These are phyloP conservation scores for Xestia sexstrigata DNA, from an alignment of 2,888 invertebrate genomes.

Conservation along the genomic window DNA sequence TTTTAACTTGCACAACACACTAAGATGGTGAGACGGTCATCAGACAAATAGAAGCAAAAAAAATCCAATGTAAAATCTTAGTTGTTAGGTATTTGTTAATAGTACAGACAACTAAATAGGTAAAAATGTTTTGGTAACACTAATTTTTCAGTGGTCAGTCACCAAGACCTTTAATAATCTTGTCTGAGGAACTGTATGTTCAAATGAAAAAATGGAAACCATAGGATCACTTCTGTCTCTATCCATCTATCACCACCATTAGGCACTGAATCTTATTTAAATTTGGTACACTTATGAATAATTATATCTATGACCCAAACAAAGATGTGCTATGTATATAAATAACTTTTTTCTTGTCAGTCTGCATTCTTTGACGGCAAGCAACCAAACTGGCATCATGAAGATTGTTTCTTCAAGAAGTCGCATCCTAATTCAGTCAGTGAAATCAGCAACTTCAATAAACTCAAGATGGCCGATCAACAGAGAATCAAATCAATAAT, in stretches of 20 bases:
- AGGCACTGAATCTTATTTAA: no score
- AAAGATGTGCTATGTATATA: background rate
- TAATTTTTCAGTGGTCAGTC: background rate
- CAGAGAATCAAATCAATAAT: constrained; percentile 93
- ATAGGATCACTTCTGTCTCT: background rate
- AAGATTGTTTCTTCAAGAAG: constrained; percentile 96
- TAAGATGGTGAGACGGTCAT: background rate
- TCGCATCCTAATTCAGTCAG: constrained; percentile 93
- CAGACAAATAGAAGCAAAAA: no score
- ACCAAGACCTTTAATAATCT: background rate
- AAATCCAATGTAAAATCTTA: background rate
- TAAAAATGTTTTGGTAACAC: background rate
- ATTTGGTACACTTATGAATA: no score
- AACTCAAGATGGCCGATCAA: constrained; percentile 96
- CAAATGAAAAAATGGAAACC: background rate
- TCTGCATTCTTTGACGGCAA: constrained; percentile 97
- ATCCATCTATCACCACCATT: background rate
- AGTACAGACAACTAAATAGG: background rate
- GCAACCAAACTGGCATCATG: constrained; percentile 97
- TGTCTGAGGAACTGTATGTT: background rate
- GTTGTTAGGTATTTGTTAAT: background rate
- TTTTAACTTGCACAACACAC: background rate
- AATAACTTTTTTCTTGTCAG: constrained; percentile 86
- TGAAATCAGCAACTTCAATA: constrained; percentile 95
- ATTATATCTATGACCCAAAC: background rate